A percentile compares a stretch with the other conserved stretches of the same genome.
Evolutionary conservation across 2,888 invertebrate genomes (phyloP).

Genomic region (Athrips mouffetella): DNA sequence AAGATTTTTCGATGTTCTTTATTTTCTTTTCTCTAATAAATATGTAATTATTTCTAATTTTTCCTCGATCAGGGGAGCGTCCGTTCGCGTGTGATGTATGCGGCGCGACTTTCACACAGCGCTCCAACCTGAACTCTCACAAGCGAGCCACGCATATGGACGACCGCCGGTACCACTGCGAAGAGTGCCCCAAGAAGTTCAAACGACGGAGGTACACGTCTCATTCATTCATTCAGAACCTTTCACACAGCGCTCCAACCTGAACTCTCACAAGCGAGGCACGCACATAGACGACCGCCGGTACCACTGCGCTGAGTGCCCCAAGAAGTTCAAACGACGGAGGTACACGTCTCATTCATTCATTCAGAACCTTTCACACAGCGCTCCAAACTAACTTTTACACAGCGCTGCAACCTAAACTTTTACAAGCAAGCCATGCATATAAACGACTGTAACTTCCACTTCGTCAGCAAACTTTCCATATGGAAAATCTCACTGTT

Average conservation of each 20-base stretch:
- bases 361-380: conserved; percentile 81
- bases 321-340: conserved; percentile 84
- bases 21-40: too few relatives aligned
- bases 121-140: conserved; percentile 89
- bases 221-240: conserved; percentile 30
- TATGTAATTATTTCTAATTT: too few relatives aligned
- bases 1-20: too few relatives aligned
- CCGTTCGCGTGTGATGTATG: conserved; percentile 83
- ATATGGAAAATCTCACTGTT: too few relatives aligned
- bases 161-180: conserved; percentile 85
- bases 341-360: conserved; percentile 38
- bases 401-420: conserved; percentile 73
- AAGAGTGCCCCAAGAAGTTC: conserved; percentile 85
- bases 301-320: conserved; percentile 84
- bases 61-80: conserved; percentile 84
- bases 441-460: conserved; percentile 85
- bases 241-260: conserved; percentile 89
- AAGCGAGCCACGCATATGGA: conserved; percentile 87
- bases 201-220: conserved; percentile 76
- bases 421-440: conserved; percentile 89
- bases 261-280: conserved; percentile 87
- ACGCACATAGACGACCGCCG: conserved; percentile 88
- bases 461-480: conserved; percentile 59
- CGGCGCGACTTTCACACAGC: conserved; percentile 87
- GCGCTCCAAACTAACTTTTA: conserved; percentile 72